Evolutionary conservation across 2,113 vertebrate genomes (phyloP).

Genomic region (Crotalus horridus): DNA sequence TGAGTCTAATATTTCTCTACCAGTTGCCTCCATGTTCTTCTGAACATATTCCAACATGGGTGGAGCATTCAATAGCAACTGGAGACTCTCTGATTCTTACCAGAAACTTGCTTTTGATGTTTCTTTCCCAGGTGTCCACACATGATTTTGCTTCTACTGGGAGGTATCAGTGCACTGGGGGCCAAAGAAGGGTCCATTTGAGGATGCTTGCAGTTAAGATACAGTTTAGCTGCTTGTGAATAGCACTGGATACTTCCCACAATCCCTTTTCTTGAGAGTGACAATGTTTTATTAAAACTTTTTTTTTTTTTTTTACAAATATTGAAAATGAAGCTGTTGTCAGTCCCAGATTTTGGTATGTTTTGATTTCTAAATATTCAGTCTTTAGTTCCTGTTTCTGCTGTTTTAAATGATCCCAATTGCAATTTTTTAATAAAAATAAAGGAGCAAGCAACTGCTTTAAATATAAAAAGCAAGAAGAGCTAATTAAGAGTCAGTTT

Average conservation of each 20-base stretch:
- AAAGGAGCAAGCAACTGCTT: neutral
- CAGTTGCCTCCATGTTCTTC: neutral
- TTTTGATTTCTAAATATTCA: neutral
- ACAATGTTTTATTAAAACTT: neutral
- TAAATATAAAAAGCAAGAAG: neutral
- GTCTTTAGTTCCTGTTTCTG: neutral
- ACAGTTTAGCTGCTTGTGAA: neutral
- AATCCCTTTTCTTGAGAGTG: neutral
- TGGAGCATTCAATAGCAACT: neutral
- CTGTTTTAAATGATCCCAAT: neutral
- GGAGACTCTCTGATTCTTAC: neutral
- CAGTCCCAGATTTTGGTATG: neutral
- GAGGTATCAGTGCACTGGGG: neutral
- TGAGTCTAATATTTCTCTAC: neutral
- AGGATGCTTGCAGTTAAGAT: neutral
- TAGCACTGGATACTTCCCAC: neutral
- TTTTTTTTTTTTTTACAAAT: neutral
- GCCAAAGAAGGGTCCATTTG: neutral
- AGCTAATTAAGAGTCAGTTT: neutral
- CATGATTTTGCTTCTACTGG: neutral
- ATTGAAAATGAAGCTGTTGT: neutral
- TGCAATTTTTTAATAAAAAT: neutral
- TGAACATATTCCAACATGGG: neutral
- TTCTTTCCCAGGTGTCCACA: neutral
- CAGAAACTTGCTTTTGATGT: neutral